Base-by-base conservation (phyloP, 2,113 vertebrate genomes). In the Caranx ignobilis region DNA sequence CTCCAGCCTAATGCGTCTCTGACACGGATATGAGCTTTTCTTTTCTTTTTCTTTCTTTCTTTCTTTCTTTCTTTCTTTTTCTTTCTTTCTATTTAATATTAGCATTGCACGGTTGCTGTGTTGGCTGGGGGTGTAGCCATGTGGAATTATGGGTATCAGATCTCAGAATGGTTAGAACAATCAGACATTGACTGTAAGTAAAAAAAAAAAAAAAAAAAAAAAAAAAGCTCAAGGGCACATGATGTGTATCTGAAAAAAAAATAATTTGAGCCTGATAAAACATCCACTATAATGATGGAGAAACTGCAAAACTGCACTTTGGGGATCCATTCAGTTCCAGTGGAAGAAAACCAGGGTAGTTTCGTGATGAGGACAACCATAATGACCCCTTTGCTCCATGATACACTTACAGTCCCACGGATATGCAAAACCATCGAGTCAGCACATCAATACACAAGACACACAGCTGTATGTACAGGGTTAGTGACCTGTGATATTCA, bases 401-500 rank as follows among this genome's bases (percentile, higher is more conserved):
- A 75, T 54, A 63, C 37, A 64, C 26, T 26, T 52, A 65, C 37
- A 45, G 72, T 50, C 43, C 56, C 43, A 50, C 13, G 77, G 75
- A 77, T 21, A 34, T 56, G 70, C 48, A 83, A 81, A 87, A 80
- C 55, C 45, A 21, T 35, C 0, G 31, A 60, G 67, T 82, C 69
- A 83, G 61, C 70, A 34, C 54, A 3, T 39, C 12, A 39, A 21
- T 50, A 35, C 18, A 78, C 26, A 55, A 48, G 6, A 71, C 47
- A 18, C 37, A 54, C 43, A 78, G 67, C 47, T 70, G 66, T 66
- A 79, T 71, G 73, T 26, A 35, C 45, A 69, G 71, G 80, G 77
- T 79, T 61, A 43, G 48, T 61, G 86, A 79, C 71, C 79, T 77
- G 75, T 76, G 77, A 81, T 56, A 86, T 68, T 74, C 73, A 73